These are phyloP conservation scores for Zeuzera pyrina DNA, from an alignment of 2,888 invertebrate genomes.

Conservation along the genomic window DNA sequence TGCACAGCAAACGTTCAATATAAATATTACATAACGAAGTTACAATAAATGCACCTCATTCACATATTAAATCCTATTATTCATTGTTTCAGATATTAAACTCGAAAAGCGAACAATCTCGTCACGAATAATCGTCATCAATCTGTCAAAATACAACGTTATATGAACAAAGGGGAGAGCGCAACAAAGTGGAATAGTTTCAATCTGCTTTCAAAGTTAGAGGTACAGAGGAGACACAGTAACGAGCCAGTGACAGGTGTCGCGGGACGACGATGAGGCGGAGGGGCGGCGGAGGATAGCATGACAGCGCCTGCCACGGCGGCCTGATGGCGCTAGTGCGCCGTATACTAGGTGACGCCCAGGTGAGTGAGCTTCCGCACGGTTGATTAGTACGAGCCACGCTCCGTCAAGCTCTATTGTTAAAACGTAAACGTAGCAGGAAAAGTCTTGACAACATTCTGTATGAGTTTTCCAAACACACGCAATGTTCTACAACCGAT, in stretches of 20 bases:
- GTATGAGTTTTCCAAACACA: slow-evolving; percentile 15
- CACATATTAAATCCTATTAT: no score
- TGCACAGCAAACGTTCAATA: no score
- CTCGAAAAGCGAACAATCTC: slow-evolving; percentile 1
- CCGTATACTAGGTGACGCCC: slow-evolving; percentile 89
- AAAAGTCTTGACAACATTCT: slow-evolving; percentile 19
- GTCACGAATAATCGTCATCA: slow-evolving; percentile 2
- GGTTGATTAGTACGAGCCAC: slow-evolving; percentile 7
- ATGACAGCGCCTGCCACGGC: slow-evolving; percentile 73
- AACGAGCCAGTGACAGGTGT: slow-evolving; percentile 30
- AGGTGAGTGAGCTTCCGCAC: slow-evolving; percentile 63
- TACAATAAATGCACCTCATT: no score
- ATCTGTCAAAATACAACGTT: slow-evolving; percentile 19
- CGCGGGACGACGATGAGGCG: slow-evolving; percentile 28
- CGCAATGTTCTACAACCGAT: slow-evolving; percentile 12
- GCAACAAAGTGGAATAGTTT: slow-evolving; percentile 41
- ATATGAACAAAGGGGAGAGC: slow-evolving; percentile 17
- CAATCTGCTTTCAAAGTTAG: slow-evolving; percentile 33
- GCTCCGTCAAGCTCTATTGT: slow-evolving; percentile 21
- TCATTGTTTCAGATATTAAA: slow-evolving; percentile 8
- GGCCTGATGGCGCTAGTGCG: slow-evolving; percentile 90
- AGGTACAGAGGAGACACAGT: slow-evolving; percentile 24
- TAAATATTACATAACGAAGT: no score
- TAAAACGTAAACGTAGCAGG: no score
- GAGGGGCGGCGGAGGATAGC: slow-evolving; percentile 60